Evolutionary conservation across 2,888 invertebrate species (phyloP).

Genomic region (Oscheius sp.): DNA sequence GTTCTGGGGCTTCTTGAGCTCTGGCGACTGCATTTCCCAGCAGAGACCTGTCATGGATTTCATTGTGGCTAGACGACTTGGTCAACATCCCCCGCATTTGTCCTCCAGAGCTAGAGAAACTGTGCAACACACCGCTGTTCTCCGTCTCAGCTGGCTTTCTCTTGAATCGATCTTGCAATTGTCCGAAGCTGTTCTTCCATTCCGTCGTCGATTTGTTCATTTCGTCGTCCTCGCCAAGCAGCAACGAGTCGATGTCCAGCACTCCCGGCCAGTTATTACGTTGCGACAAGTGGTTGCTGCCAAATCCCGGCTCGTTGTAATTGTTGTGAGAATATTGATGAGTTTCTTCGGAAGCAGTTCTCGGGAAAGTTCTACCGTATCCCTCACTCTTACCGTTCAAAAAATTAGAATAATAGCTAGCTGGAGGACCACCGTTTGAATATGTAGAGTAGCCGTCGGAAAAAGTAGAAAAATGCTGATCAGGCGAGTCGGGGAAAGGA

Average conservation of each 20-base stretch:
- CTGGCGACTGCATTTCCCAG: conserved; percentile 41
- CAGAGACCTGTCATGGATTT: conserved; percentile 36
- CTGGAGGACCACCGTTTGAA: not conserved
- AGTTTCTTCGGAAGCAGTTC: not conserved
- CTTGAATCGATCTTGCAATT: conserved; percentile 50
- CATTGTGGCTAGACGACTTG: conserved; percentile 53
- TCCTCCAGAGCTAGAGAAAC: conserved; percentile 40
- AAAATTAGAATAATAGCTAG: not conserved
- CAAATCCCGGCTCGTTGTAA: conserved; percentile 7
- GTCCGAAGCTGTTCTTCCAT: conserved; percentile 60
- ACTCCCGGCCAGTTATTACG: conserved; percentile 27
- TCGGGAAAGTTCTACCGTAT: conserved; percentile 17
- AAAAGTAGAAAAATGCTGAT: conserved; percentile 15
- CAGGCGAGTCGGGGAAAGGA: conserved; percentile 4
- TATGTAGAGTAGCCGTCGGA: not conserved
- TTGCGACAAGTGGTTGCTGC: conserved; percentile 15
- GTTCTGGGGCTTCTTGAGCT: conserved; percentile 46
- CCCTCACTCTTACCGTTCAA: not conserved
- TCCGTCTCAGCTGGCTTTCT: conserved; percentile 4
- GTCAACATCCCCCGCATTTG: conserved; percentile 37
- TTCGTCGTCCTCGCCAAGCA: conserved; percentile 42
- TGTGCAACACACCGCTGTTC: conserved; percentile 18
- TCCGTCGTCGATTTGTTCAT: conserved; percentile 61
- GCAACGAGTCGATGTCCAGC: conserved; percentile 18
- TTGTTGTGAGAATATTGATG: not conserved